A percentile compares a stretch with the other conserved stretches of the same genome.
Conservation (phyloP, 2,113 vertebrate species). For the Thamnophis sirtalis region DNA sequence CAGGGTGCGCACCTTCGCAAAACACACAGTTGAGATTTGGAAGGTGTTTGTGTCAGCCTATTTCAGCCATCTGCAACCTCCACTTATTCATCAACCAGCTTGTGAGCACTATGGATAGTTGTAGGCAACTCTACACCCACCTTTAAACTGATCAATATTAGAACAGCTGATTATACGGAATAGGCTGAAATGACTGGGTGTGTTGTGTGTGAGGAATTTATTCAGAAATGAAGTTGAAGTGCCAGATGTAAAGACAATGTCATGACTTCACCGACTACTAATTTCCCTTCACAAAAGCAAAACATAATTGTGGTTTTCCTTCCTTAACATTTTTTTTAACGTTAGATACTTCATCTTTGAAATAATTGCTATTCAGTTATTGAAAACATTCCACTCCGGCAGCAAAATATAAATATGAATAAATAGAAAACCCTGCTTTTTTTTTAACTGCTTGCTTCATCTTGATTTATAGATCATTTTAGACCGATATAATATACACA, state of each 20-base stretch:
- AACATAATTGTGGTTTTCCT: neutral
- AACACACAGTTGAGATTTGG: neutral
- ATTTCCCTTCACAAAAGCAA: neutral
- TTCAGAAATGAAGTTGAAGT: neutral
- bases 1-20: neutral
- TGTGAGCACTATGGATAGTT: neutral
- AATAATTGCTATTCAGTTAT: slow-evolving; percentile 45
- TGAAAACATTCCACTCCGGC: slow-evolving; percentile 47
- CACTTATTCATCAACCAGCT: neutral
- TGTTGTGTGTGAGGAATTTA: neutral
- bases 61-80: neutral
- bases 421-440: slow-evolving; percentile 88
- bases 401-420: slow-evolving; percentile 91
- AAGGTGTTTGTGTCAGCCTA: neutral
- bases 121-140: neutral
- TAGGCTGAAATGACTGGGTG: neutral
- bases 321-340: neutral
- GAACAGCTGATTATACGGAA: neutral
- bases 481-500: slow-evolving; percentile 57
- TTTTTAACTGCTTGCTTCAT: slow-evolving; percentile 71
- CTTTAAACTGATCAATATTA: neutral
- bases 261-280: neutral
- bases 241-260: neutral
- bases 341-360: slow-evolving; percentile 44
- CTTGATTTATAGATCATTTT: slow-evolving; percentile 70